Evolutionary conservation across 2,888 invertebrate species (phyloP).

Genomic region (Macrophya alboannulata): DNA sequence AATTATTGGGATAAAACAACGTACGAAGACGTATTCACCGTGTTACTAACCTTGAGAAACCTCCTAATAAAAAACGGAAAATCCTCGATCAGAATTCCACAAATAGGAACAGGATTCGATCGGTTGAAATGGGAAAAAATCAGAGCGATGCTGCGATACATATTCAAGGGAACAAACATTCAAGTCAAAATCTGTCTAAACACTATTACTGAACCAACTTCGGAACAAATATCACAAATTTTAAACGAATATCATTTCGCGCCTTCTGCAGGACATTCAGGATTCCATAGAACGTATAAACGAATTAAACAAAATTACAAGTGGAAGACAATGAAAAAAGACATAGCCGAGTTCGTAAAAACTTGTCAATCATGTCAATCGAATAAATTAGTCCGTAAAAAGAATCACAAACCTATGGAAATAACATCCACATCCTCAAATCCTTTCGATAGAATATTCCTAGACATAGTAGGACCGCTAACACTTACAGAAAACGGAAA

Average conservation of each 20-base stretch:
- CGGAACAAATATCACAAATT: conserved; percentile 49
- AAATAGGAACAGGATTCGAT: conserved; percentile 42
- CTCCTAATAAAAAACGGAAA: conserved; percentile 27
- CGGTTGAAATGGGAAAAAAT: conserved; percentile 55
- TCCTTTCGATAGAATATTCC: conserved; percentile 67
- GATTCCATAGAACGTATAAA: conserved; percentile 61
- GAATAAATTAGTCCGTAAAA: conserved; percentile 66
- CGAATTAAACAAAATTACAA: conserved; percentile 62
- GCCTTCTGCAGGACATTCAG: conserved; percentile 60
- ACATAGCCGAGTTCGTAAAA: conserved; percentile 64
- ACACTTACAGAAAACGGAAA: conserved; percentile 69
- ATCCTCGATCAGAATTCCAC: conserved; percentile 36
- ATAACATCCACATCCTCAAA: conserved; percentile 68
- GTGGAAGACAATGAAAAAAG: conserved; percentile 65
- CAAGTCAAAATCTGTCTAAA: conserved; percentile 39
- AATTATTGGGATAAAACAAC: conserved; percentile 51
- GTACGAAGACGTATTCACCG: conserved; percentile 49
- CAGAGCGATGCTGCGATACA: conserved; percentile 50
- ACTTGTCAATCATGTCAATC: conserved; percentile 71
- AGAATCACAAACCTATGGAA: conserved; percentile 68
- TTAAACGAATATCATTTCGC: conserved; percentile 58
- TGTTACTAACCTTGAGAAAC: conserved; percentile 24
- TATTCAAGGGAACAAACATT: conserved; percentile 48
- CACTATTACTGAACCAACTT: conserved; percentile 24
- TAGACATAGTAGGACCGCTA: conserved; percentile 74